Evolutionary conservation across 2,888 invertebrate species (phyloP), one percentile per base, ranked within the genome.

Genomic region (Platynereis dumerilii): DNA sequence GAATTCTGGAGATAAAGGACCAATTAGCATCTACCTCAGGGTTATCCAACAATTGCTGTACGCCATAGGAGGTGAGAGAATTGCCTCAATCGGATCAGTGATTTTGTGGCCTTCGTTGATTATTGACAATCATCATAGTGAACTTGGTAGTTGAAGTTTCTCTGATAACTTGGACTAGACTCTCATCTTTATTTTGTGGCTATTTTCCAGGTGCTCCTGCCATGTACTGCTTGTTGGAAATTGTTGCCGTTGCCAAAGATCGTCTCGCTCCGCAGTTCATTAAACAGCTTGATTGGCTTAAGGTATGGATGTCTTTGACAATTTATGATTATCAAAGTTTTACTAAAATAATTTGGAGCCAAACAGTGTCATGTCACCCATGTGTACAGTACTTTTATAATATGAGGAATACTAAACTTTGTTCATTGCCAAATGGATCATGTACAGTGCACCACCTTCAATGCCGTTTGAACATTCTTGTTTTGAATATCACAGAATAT

Each of bases 211-310:
- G 77, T 66, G 71, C 76, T 3, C 71, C 75, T 27, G 72, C 78
- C 5, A 80, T 94, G 60, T 89, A 90, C 63, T 92, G 92, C 74
- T 87, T 95, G 78, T 86, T 93, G 72, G 94, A 95, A 84, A 87
- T 93, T 26, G 87, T 94, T n/a, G 93, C 93, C 48, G 91, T 92
- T 67, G 88, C 91, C 12, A 91, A 93, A 0, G 88, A 90, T 26
- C 85, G 88, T 64, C 87, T 93, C 76, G 88, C 90, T 0, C 78
- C 87, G 39, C 87, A 89, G 69, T 89, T 92, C 79, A 84, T 88
- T 1, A 87, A 86, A 39, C 87, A 91, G 22, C 78, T 90, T 17
- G 87, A 88, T 3, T 91, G 91, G 88, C 80, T 92, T 45, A 84
- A 83, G 82, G 86, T 86, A 69, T 66, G 66, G 59, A 3, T 48